phyloP scores from a whole-genome alignment of 2,797 vertebrate species.

The Ataeniobius toweri region DNA sequence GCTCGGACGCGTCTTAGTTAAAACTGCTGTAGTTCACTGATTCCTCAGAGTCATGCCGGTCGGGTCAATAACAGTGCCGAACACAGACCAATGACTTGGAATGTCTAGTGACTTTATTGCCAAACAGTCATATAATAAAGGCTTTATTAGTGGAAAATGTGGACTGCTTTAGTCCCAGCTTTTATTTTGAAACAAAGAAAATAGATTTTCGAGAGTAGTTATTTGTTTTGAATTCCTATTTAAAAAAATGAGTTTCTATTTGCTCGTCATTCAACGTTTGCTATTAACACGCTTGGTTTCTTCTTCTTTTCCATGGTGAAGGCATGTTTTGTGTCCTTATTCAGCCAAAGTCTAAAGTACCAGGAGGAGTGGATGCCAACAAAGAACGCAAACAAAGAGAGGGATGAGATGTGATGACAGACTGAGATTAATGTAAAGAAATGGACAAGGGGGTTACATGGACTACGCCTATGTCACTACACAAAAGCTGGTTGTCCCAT shows the following conservation, averaged over 20 bases:
- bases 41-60: constrained; percentile 16
- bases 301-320: background rate
- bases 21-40: constrained; percentile 28
- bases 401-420: constrained; percentile 1
- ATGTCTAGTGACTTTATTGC: background rate
- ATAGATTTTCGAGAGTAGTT: background rate
- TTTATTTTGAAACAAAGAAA: background rate
- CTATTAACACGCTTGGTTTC: background rate
- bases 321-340: background rate
- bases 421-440: constrained; percentile 19
- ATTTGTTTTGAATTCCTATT: background rate
- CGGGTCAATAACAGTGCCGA: background rate
- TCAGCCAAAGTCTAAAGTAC: constrained; percentile 21
- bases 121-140: background rate
- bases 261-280: background rate
- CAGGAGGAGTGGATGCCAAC: background rate
- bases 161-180: constrained; percentile 6
- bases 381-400: background rate
- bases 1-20: constrained; percentile 38
- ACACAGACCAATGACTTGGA: background rate
- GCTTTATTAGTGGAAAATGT: constrained; percentile 11
- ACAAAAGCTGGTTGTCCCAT: constrained; percentile 28
- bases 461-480: constrained; percentile 14
- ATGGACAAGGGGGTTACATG: background rate
- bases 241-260: background rate